These are phyloP conservation scores for Atrina japonica DNA, from an alignment of 2,888 invertebrate genomes.

Conservation along the genomic window DNA sequence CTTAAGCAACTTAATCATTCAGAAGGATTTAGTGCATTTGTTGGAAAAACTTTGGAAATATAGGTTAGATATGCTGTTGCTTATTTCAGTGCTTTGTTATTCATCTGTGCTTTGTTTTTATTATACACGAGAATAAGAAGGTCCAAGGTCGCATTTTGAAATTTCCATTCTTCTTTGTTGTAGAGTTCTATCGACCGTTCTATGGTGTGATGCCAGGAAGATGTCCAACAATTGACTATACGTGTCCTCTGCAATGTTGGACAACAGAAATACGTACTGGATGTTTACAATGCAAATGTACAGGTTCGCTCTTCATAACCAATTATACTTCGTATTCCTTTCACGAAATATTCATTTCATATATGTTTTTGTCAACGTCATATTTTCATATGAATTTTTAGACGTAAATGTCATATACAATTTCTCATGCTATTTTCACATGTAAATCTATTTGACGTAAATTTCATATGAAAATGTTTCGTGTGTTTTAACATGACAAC, in stretches of 20 bases:
- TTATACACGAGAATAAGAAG: not conserved
- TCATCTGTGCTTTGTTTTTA: not conserved
- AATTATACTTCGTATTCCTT: not conserved
- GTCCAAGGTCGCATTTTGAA: too few species aligned
- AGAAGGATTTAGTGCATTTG: too few species aligned
- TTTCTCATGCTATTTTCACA: not conserved
- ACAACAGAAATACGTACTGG: slow-evolving; percentile 24
- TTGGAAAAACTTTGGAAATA: too few species aligned
- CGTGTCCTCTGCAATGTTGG: slow-evolving; percentile 34
- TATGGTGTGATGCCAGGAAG: slow-evolving; percentile 13
- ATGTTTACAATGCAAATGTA: slow-evolving; percentile 29
- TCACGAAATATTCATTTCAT: not conserved
- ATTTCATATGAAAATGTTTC: too few species aligned
- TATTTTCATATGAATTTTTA: not conserved
- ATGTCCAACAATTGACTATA: slow-evolving; percentile 27
- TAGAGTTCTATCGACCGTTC: slow-evolving; percentile 21
- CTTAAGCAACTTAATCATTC: too few species aligned
- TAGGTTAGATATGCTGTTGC: too few species aligned
- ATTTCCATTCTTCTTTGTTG: too few species aligned
- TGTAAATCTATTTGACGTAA: not conserved
- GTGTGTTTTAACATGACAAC: too few species aligned
- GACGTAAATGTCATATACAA: not conserved
- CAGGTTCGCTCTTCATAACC: slow-evolving; percentile 6
- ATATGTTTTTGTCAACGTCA: not conserved
- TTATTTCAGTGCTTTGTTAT: not conserved